Base-by-base conservation (phyloP, 2,113 vertebrate species). In the Tonatia bakeri region DNA sequence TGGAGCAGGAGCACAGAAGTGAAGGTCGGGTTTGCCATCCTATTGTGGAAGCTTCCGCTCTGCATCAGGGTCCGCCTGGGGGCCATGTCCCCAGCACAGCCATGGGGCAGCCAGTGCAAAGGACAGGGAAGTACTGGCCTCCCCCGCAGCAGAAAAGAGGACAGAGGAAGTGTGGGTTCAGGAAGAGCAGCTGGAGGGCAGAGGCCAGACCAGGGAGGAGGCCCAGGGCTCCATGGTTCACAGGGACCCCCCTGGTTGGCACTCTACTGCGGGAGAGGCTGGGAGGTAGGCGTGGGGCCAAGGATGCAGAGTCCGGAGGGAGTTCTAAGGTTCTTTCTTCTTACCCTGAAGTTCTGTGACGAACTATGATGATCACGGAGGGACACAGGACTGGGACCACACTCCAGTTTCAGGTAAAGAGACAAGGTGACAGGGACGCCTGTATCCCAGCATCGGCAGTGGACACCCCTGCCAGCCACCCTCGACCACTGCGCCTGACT, bases 241-340 rank as follows among this genome's bases (percentile, higher is more conserved):
- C 0, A 0, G 24, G 3, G 38, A 26, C 13, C 7, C 45, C 22
- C 47, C 12, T 11, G 4, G 1, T 56, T 3, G 2, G 5, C 10
- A 2, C n/a, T 17, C 45, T 17, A 0, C 52, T 16, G 9, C 0
- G 0, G 2, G 38, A 31, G 67, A 12, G 8, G 6, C 9, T 33
- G 4, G 64, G 26, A 40, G 3, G 9, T 17, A 33, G 45, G 15
- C 2, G 4, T 0, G 1, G 1, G 7, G 3, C 47, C 6, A 38
- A 28, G 3, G 2, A 2, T 9, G 16, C 15, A 14, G 11, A 4
- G 33, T 28, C 38, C 2, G 19, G 38, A 26, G 76, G 75, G 24
- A 4, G 10, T 26, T 1, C 56, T 1, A 0, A 5, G 33, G 7
- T 26, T 45, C 7, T 28, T 19, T 47, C 87, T 65, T 76, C 36